Conservation (phyloP, 2,888 invertebrate genomes). For the Beris morrisii region DNA sequence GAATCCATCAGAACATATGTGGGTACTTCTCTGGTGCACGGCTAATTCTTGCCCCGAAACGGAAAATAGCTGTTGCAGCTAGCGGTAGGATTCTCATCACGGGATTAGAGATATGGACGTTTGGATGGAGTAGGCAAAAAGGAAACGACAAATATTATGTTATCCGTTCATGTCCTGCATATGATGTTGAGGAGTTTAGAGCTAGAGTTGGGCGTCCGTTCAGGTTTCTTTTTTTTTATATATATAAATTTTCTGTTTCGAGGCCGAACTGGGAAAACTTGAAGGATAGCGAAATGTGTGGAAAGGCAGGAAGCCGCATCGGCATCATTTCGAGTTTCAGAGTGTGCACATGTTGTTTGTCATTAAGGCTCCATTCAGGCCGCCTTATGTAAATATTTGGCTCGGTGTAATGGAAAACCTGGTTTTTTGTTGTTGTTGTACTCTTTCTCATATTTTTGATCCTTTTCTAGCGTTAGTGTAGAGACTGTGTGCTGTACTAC, state of each 20-base stretch:
- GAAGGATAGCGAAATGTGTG: neutral
- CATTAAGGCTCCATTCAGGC: slow-evolving; percentile 37
- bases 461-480: slow-evolving; percentile 7
- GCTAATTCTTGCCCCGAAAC: no score
- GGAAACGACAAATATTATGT: slow-evolving; percentile 15
- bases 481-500: neutral
- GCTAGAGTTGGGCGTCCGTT: neutral
- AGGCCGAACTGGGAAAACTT: slow-evolving; percentile 12
- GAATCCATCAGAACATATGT: no score
- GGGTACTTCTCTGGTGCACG: no score
- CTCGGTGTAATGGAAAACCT: slow-evolving; percentile 42
- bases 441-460: slow-evolving; percentile 19
- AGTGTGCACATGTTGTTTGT: slow-evolving; percentile 34
- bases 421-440: neutral
- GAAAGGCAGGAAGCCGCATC: neutral
- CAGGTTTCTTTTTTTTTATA: slow-evolving; percentile 1
- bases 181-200: slow-evolving; percentile 8
- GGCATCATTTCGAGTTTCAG: slow-evolving; percentile 24
- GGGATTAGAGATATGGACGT: no score
- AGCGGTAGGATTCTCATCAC: no score
- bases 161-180: slow-evolving; percentile 13
- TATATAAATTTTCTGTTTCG: slow-evolving; percentile 9
- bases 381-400: slow-evolving; percentile 42
- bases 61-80: no score
- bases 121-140: neutral